Base-by-base conservation (phyloP, 1,140 invertebrate genomes). In the Ruditapes philippinarum region DNA sequence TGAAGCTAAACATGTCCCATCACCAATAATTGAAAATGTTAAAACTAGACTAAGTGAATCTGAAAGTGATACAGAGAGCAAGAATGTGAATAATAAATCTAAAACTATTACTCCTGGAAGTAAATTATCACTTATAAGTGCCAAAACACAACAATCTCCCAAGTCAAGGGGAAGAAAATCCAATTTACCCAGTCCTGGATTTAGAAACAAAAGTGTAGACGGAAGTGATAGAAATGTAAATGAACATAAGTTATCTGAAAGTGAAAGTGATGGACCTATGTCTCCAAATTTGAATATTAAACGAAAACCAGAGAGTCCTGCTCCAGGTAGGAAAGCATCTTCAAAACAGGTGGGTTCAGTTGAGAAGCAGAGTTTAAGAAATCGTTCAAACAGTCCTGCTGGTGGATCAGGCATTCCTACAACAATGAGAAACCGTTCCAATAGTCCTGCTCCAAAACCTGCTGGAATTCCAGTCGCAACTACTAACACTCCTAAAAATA, bases 321-420 rank as follows among this genome's bases (percentile, higher is more conserved):
- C 5, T 0, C 25, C 60, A 4, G 12, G 9, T 7, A 54, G 74
- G 11, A 78, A 78, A 78, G 42, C 42, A 31, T 5, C 74, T 31
- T 49, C 74, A 36, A 36, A 51, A 19, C 49, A 78, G 45, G 36
- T 31, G 33, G 28, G 42, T 54, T 51, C 42, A 9, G 49, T 36
- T 33, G 74, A 78, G 28, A 45, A 78, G 25, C 42, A 49, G 12
- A 88, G 73, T 80, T 28, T 88, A 28, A 62, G 85, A 49, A 79
- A 88, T 38, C 49, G 85, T 42, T 88, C 85, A 22, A 79, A 70
- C 85, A 88, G 85, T 80, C 85, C 85, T 22, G 85, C 70, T 49
- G 60, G 60, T 28, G 19, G 57, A 62, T 45, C 74, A 62, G 85
- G 85, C 73, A 88, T 88, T 70, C 85, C 85, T 33, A 79, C 76